phyloP scores from a whole-genome alignment of 2,797 vertebrate genomes.

The Malurus leucopterus region DNA sequence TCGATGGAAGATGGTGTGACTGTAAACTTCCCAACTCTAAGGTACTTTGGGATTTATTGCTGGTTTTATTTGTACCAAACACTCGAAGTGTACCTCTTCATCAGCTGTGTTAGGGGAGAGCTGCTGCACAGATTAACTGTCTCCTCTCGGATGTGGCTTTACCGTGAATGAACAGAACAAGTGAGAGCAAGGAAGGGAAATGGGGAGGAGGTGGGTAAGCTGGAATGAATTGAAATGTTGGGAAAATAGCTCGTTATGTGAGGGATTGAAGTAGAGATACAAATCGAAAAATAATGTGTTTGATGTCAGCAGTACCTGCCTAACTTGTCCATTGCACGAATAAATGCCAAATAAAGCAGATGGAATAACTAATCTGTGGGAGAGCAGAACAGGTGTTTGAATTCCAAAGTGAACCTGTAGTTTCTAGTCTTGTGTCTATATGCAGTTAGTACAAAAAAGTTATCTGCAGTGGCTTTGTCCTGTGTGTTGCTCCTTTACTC shows the following conservation, averaged over 20 bases:
- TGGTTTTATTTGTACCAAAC: neutral
- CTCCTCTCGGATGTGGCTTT: rapidly evolving
- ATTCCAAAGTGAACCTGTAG: neutral
- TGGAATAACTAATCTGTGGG: neutral
- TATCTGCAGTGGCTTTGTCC: neutral
- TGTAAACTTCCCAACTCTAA: constrained; percentile 98
- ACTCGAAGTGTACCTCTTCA: rapidly evolving
- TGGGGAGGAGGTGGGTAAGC: neutral
- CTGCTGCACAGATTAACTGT: neutral
- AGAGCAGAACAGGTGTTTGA: neutral
- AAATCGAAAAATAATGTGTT: neutral
- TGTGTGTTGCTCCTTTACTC: neutral
- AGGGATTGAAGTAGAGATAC: neutral
- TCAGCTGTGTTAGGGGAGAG: neutral
- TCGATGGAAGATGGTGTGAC: constrained; percentile 97
- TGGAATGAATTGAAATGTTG: neutral
- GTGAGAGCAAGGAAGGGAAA: neutral
- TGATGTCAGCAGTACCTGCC: neutral
- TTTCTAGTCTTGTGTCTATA: neutral
- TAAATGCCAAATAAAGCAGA: neutral
- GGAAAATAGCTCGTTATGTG: neutral
- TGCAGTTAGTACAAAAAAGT: neutral
- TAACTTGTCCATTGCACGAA: neutral
- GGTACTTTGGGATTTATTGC: constrained; percentile 67
- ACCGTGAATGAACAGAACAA: neutral